phyloP scores from a whole-genome alignment of 23 tunicate species.

The Botrylloides violaceus region DNA sequence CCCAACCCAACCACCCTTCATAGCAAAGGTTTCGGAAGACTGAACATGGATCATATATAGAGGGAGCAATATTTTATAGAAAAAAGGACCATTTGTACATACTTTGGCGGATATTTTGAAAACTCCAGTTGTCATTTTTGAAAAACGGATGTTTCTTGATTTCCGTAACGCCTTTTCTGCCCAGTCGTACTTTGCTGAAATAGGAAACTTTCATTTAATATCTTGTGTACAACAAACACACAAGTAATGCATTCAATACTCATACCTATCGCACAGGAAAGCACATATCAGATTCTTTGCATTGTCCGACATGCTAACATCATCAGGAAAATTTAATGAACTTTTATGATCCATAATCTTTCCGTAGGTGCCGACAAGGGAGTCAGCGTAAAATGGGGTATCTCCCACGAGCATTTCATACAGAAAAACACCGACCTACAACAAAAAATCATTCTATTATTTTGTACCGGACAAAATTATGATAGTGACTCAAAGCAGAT shows the following conservation, averaged over 20 bases:
- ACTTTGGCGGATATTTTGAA: slow-evolving; percentile 77
- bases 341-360: slow-evolving; percentile 94
- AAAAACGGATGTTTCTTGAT: slow-evolving; percentile 82
- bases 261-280: slow-evolving; percentile 75
- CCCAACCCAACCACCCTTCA: too few relatives aligned
- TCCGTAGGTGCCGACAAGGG: slow-evolving; percentile 93
- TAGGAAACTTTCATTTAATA: background rate
- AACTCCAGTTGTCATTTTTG: slow-evolving; percentile 82
- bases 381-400: slow-evolving; percentile 93
- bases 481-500: too few relatives aligned
- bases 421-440: slow-evolving; percentile 82
- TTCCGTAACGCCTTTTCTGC: slow-evolving; percentile 68
- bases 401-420: slow-evolving; percentile 94
- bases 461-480: too few relatives aligned
- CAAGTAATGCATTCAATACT: background rate
- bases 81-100: too few relatives aligned
- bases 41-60: too few relatives aligned
- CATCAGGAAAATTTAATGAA: slow-evolving; percentile 81
- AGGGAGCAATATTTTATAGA: background rate
- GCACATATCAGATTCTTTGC: slow-evolving; percentile 87
- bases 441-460: background rate
- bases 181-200: slow-evolving; percentile 56
- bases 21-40: too few relatives aligned
- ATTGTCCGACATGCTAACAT: slow-evolving; percentile 76
- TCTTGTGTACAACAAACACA: background rate